Conservation (phyloP, 2,888 invertebrate species). For the Agonopterix heracliana region DNA sequence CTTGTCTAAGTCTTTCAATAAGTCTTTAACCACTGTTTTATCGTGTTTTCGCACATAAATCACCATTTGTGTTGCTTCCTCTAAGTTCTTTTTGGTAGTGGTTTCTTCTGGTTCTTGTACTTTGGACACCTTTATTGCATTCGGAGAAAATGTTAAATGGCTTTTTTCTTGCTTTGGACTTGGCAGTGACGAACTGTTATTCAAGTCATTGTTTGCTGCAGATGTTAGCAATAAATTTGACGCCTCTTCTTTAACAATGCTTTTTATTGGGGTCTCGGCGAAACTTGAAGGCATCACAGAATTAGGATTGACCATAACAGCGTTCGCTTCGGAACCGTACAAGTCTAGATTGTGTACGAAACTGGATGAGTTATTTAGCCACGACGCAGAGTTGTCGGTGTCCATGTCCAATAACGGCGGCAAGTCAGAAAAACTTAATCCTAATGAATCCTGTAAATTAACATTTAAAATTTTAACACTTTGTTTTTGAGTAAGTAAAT, state of each 20-base stretch:
- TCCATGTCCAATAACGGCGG: slow-evolving; percentile 81
- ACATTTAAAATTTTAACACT: background rate
- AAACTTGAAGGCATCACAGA: slow-evolving; percentile 90
- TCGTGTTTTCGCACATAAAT: slow-evolving; percentile 66
- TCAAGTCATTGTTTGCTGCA: slow-evolving; percentile 44
- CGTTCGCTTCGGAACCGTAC: slow-evolving; percentile 82
- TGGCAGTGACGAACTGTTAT: slow-evolving; percentile 61
- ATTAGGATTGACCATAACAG: slow-evolving; percentile 92
- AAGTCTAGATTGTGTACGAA: slow-evolving; percentile 82
- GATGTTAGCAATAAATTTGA: slow-evolving; percentile 68
- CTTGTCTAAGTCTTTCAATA: slow-evolving; percentile 76
- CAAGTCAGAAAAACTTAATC: slow-evolving; percentile 78
- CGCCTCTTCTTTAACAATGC: slow-evolving; percentile 64
- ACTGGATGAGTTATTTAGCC: slow-evolving; percentile 78
- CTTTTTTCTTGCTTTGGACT: slow-evolving; percentile 82
- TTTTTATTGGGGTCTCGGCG: slow-evolving; percentile 67
- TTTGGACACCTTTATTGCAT: slow-evolving; percentile 79
- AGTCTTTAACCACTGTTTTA: slow-evolving; percentile 79
- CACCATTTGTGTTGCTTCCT: slow-evolving; percentile 71
- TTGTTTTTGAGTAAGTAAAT: background rate
- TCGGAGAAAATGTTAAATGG: slow-evolving; percentile 83
- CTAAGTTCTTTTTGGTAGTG: slow-evolving; percentile 41
- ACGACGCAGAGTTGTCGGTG: slow-evolving; percentile 77
- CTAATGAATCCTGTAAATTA: slow-evolving; percentile 69
- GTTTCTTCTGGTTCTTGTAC: slow-evolving; percentile 53